A percentile compares a stretch with the other conserved stretches of the same genome.
Evolutionary conservation across 2,113 vertebrate genomes (phyloP).

Genomic region (Cyprinus carpio): DNA sequence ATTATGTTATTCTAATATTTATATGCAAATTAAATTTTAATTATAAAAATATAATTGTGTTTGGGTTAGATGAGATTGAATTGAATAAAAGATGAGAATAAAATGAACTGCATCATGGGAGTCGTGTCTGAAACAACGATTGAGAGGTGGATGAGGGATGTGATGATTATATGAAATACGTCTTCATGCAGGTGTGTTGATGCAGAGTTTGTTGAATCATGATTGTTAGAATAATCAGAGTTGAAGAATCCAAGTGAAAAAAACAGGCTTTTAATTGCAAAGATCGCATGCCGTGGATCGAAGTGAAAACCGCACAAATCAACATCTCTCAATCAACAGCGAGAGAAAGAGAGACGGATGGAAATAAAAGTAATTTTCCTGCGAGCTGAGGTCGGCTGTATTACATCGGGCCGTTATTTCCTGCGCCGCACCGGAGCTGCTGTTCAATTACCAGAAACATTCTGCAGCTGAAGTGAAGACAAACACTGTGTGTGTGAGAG

Average conservation of each 20-base stretch:
- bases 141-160: neutral
- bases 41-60: too few relatives aligned
- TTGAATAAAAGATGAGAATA: neutral
- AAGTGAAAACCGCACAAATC: neutral
- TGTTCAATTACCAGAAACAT: conserved; percentile 80
- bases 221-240: neutral
- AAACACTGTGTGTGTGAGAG: neutral
- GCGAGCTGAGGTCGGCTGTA: conserved; percentile 56
- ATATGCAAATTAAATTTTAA: too few relatives aligned
- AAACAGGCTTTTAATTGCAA: neutral
- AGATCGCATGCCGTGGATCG: neutral
- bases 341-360: neutral
- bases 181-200: neutral
- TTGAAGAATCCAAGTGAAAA: too few relatives aligned
- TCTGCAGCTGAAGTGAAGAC: conserved; percentile 41
- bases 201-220: too few relatives aligned
- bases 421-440: conserved; percentile 63
- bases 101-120: neutral
- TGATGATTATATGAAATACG: neutral
- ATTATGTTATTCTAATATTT: too few relatives aligned
- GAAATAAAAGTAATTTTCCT: conserved; percentile 65
- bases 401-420: conserved; percentile 69
- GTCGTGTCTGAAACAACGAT: neutral
- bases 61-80: too few relatives aligned
- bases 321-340: neutral